Evolutionary conservation across 2,888 invertebrate species (phyloP), one percentile per base, ranked within the genome.

Genomic region (Drymonia ruficornis): DNA sequence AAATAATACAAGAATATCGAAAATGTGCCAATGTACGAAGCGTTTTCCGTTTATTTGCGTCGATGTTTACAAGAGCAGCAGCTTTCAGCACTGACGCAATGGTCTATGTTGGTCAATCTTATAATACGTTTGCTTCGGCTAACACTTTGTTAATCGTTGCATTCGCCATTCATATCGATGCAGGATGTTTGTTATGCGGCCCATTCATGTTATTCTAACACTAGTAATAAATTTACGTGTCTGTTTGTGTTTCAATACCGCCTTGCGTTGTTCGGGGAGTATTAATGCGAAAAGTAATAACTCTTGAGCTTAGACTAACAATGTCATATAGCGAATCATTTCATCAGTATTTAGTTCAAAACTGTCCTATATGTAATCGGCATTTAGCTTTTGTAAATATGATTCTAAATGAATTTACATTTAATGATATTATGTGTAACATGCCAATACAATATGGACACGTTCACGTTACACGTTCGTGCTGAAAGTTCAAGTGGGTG

Each of bases 81-180:
- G 80, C 80, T 84, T 84, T 83, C 76, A 82, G 61, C 67, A 73
- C 76, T 90, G 89, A 89, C 89, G 90, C 82, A 89, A 88, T 70
- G 66, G 50, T 72, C 74, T 76, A 74, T 78, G 76, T 80, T 76
- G 63, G 74, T 76, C 67, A 54, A 59, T 63, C 50, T 56, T 55
- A 56, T 61, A 67, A 72, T 55, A 64, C 51, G 56, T 55, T 61
- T 56, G 38, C 47, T 59, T 56, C 36, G 42, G 50, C 48, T 52
- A 55, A 50, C 52, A 45, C 48, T 49, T 29, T 19, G 28, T 16
- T 31, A 40, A 42, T 55, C 49, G 43, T 18, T 19, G 43, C 19
- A 45, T 28, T 34, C 1, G 31, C 36, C 49, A 50, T 53, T 58
- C 11, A 60, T 52, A 47, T 18, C 16, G 46, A 34, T 47, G 34